phyloP scores from a whole-genome alignment of 2,113 vertebrate species.

The Centrocercus urophasianus region DNA sequence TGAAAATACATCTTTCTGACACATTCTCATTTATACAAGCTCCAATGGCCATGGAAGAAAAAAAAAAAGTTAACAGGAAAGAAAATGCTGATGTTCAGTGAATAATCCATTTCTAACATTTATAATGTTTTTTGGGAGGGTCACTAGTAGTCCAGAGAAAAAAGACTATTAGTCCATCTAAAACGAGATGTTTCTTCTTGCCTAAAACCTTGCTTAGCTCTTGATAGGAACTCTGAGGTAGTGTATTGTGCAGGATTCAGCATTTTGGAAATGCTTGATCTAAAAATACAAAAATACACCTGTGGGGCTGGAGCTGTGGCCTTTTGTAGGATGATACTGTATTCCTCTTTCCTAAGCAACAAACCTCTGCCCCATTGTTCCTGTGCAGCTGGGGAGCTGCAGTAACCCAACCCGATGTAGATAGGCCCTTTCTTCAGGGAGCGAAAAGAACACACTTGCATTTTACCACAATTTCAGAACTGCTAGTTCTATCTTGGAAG shows the following conservation, averaged over 20 bases:
- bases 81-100: neutral
- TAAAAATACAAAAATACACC: neutral
- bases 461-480: neutral
- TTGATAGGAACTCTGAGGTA: neutral
- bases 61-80: neutral
- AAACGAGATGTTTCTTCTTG: neutral
- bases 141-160: neutral
- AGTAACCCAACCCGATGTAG: neutral
- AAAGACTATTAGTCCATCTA: neutral
- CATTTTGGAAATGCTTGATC: neutral
- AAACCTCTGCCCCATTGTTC: neutral
- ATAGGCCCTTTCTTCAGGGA: neutral
- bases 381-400: neutral
- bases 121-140: rapidly evolving
- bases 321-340: neutral
- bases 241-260: neutral
- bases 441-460: neutral
- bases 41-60: neutral
- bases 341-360: neutral
- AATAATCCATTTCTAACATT: neutral
- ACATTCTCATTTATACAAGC: neutral
- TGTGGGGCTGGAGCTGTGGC: neutral
- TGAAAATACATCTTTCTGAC: neutral
- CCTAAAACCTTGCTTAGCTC: rapidly evolving
- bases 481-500: neutral